Base-by-base conservation (phyloP, 2,888 invertebrate genomes). In the Mechanitis mazaeus region DNA sequence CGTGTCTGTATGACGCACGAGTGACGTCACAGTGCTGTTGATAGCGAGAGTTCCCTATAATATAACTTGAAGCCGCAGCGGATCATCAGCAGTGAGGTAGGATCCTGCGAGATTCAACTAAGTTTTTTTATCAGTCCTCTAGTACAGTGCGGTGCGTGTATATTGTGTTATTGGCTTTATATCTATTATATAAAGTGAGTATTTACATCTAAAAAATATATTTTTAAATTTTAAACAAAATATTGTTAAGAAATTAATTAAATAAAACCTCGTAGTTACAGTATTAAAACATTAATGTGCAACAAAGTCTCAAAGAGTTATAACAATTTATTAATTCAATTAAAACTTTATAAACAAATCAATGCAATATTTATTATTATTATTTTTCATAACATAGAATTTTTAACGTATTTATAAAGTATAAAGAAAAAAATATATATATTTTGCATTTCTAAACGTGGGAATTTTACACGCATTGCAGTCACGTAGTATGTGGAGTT, bases 21-120 rank as follows among this genome's bases (percentile, higher is more conserved):
- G 9, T 11, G 7, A 42, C 42, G 42, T 42, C 42, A 42, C 42
- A 11, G 9, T 42, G 42, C 6, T 42, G 9, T 42, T 42, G 42
- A 42, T 42, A 35, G 35, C 42, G 42, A 42, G 42, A 42, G 9
- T 7, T 9, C 42, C 7, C 42, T 9, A 9, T 42, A 9, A 64
- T 66, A 66, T 61, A 66, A 64, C 66, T 55, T 54, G 61, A 45
- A 5, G 59, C 59, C 59, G 46, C 42, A 9, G 42, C 20, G 47
- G 33, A 35, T 54, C 55, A 61, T 64, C 64, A 61, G 55, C 46
- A 60, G 60, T 58, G 61, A 64, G 59, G 57, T 57, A 45, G 61
- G 61, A 57, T 61, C 64, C 55, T 57, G 59, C 57, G 65, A 56
- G 54, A 54, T 55, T 60, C 54, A 42, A 56, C 54, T 59, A 57